Evolutionary conservation across 2,888 invertebrate species (phyloP), one percentile per base, ranked within the genome.

Genomic region (Rhyacophila evoluta): DNA sequence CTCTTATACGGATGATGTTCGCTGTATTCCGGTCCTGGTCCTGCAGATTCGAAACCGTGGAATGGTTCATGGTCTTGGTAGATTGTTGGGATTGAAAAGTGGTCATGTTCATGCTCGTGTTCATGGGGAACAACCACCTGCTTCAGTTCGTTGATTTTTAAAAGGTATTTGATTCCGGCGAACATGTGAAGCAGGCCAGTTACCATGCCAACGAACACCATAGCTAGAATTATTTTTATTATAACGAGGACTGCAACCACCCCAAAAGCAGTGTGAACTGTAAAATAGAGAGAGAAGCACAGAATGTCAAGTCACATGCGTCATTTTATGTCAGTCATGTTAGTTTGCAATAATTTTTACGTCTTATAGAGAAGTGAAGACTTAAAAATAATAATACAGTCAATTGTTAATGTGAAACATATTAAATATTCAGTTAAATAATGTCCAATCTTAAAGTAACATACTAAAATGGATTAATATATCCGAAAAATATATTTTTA

Each of bases 191-290:
- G 39, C 27, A 81, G 12, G 6, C 27, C 74, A 6, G 37, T 71
- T 12, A 81, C 39, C 75, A 76, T 79, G 25, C 78, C 80, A 5
- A 81, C 75, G 37, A 82, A 79, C 2, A 41, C 29, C 11, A 81
- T 72, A 0, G 76, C 82, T 15, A 82, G 39, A 28, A 79, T 25
- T 3, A 82, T 69, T 74, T 82, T 82, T 11, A 82, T 78, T 12
- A 82, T 76, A 5, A 79, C 78, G 3, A 82, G 73, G 3, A 67
- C 39, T 2, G 75, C 74, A 5, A 78, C 75, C n/a, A 75, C 37
- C 1, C 79, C 81, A 19, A 39, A 67, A 41, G 67, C 72, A 27
- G 55, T 69, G 39, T 78, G 79, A 74, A 79, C 82, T 82, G 76
- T 11, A 41, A 55, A 55, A 19, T 55, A 55, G 10, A 25, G 19